phyloP scores from a whole-genome alignment of 1,140 invertebrate genomes.

The Elymnias hypermnestra region DNA sequence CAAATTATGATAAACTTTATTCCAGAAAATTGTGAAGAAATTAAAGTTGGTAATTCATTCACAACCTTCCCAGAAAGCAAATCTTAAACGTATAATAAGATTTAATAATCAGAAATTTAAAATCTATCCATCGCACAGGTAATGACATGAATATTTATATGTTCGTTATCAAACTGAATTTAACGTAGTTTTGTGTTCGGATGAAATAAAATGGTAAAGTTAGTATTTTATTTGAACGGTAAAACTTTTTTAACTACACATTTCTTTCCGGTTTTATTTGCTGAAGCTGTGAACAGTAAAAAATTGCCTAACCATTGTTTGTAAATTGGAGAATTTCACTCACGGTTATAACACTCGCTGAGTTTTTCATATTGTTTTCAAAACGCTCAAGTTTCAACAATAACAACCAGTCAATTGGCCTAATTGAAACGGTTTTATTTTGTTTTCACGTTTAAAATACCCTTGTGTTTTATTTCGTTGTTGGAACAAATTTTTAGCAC shows the following conservation, averaged over 20 bases:
- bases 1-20: no score
- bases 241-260: conserved; percentile 8
- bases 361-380: conserved; percentile 18
- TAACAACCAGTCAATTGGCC: conserved; percentile 16
- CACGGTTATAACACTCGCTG: conserved; percentile 15
- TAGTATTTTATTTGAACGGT: conserved; percentile 5
- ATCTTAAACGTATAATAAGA: no score
- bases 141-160: not conserved
- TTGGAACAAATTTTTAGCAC: no score
- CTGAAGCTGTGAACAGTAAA: conserved; percentile 14
- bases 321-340: conserved; percentile 20
- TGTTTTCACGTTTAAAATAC: not conserved
- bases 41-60: no score
- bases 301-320: conserved; percentile 17
- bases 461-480: not conserved
- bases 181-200: not conserved
- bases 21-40: no score
- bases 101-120: no score
- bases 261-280: conserved; percentile 12
- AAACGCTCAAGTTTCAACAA: conserved; percentile 19
- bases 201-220: conserved; percentile 4
- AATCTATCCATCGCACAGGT: no score
- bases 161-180: not conserved
- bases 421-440: conserved; percentile 13
- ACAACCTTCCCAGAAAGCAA: no score